These are phyloP conservation scores for Saccostrea echinata DNA, from an alignment of 1,140 invertebrate species.

Conservation along the genomic window DNA sequence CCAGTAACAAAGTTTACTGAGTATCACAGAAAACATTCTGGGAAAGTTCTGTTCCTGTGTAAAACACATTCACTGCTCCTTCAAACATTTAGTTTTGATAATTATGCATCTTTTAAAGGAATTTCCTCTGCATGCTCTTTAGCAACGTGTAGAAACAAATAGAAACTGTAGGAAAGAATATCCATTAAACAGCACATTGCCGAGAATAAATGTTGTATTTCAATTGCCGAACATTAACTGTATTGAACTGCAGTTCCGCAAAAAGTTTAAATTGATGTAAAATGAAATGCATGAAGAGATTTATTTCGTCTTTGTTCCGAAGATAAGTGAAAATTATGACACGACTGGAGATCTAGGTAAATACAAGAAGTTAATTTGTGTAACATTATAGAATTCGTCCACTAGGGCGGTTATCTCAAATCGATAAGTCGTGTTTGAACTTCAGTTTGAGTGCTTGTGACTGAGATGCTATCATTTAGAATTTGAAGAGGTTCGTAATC, in stretches of 20 bases:
- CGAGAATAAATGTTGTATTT: not conserved
- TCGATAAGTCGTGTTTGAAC: slow-evolving; percentile 38
- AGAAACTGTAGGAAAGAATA: not conserved
- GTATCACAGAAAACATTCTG: not conserved
- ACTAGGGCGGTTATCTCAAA: not conserved
- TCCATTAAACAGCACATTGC: not conserved
- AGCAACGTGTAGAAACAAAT: not conserved
- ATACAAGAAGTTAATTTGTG: slow-evolving; percentile 32
- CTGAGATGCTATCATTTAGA: slow-evolving; percentile 7
- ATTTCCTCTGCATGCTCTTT: not conserved
- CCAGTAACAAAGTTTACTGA: no score
- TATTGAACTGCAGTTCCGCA: not conserved
- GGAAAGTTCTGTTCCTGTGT: not conserved
- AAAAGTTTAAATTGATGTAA: not conserved
- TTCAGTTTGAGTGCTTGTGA: slow-evolving; percentile 8
- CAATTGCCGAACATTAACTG: not conserved
- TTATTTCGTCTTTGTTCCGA: not conserved
- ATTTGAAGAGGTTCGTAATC: slow-evolving; percentile 37
- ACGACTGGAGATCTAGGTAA: not conserved
- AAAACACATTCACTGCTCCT: not conserved
- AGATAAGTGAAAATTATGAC: slow-evolving; percentile 8
- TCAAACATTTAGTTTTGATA: not conserved
- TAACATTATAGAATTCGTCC: slow-evolving; percentile 10
- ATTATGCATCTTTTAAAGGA: not conserved
- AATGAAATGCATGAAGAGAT: not conserved